Percentiles rank a stretch among this genome's conserved stretches.
phyloP scores from a whole-genome alignment of 1,140 invertebrate species.

The Macrostomum lignano region DNA sequence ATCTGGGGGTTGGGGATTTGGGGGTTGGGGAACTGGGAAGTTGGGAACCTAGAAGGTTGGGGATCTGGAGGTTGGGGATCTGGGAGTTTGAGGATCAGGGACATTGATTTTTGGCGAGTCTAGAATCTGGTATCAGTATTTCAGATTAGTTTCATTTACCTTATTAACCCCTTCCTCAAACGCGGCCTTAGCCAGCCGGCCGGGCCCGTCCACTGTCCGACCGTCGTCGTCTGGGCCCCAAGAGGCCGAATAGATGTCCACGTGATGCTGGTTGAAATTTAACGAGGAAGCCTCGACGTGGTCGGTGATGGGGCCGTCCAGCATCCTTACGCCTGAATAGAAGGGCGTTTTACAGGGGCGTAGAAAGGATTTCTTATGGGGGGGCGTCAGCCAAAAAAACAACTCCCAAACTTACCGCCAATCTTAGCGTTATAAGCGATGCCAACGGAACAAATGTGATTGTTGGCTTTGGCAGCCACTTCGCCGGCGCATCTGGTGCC shows the following conservation, averaged over 20 bases:
- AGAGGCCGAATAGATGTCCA: slow-evolving; percentile 86
- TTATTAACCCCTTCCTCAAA: slow-evolving; percentile 46
- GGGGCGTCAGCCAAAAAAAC: no score
- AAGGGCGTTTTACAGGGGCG: no score
- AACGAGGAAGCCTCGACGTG: slow-evolving; percentile 77
- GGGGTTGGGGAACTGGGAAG: no score
- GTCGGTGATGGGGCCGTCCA: slow-evolving; percentile 91
- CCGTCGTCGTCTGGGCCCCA: slow-evolving; percentile 66
- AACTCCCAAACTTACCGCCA: slow-evolving; percentile 47
- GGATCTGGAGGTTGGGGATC: no score
- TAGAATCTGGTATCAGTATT: no score
- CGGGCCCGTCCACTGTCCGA: slow-evolving; percentile 54
- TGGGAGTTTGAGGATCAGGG: no score
- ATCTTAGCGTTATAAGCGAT: slow-evolving; percentile 71
- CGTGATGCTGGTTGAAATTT: slow-evolving; percentile 69
- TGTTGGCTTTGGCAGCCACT: slow-evolving; percentile 87
- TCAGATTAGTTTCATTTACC: no score
- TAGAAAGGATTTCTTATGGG: no score
- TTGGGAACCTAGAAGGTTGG: no score
- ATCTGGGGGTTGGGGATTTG: no score
- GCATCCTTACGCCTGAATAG: slow-evolving; percentile 56
- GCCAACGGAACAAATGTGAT: slow-evolving; percentile 72
- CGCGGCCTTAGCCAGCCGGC: slow-evolving; percentile 42
- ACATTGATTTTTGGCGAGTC: no score
- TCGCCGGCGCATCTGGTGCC: slow-evolving; percentile 91